Conservation (phyloP, 2,797 vertebrate species). For the Artibeus lituratus region DNA sequence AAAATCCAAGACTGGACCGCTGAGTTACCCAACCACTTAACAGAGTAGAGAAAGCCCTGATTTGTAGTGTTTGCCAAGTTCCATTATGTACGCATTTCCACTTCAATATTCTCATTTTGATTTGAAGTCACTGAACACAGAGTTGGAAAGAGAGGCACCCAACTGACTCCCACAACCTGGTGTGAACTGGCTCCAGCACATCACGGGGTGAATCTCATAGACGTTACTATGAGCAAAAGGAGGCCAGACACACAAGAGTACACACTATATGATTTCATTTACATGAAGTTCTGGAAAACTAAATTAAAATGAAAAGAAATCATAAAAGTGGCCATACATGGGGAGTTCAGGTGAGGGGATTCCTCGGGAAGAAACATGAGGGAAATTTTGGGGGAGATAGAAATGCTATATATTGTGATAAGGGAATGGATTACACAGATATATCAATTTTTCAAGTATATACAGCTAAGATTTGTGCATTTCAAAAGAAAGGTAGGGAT, state of each 20-base stretch:
- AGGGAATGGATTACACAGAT: not conserved
- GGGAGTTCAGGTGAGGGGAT: not conserved
- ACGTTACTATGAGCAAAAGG: too few species aligned
- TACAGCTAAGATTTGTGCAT: not conserved
- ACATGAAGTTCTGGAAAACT: not conserved
- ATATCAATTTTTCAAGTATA: not conserved
- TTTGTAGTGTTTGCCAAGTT: too few species aligned
- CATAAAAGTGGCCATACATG: not conserved
- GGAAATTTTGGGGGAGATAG: not conserved
- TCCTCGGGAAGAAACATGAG: not conserved
- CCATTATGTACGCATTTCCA: not conserved
- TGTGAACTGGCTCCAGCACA: not conserved
- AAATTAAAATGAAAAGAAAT: not conserved
- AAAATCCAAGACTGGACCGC: not conserved
- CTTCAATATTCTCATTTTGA: not conserved
- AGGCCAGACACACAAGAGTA: too few species aligned
- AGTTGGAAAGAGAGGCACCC: not conserved
- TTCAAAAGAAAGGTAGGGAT: not conserved
- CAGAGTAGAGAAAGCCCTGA: too few species aligned
- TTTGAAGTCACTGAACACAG: not conserved
- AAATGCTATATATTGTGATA: not conserved
- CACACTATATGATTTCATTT: not conserved
- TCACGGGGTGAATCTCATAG: too few species aligned
- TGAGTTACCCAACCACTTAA: not conserved
- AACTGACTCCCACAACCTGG: not conserved